Evolutionary conservation across 2,113 vertebrate genomes (phyloP).

Genomic region (Illadopsis cleaveri): DNA sequence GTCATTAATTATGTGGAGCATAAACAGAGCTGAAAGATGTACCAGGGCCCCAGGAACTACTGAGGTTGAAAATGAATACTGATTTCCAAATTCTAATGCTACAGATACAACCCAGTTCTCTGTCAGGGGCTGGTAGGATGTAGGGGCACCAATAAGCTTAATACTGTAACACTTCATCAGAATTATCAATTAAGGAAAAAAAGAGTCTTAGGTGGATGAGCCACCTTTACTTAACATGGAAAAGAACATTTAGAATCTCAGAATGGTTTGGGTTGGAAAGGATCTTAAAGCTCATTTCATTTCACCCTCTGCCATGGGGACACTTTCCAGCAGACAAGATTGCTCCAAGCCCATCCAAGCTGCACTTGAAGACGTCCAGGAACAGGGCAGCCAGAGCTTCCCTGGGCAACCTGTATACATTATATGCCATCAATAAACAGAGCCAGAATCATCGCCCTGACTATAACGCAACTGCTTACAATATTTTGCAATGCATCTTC

Average conservation of each 20-base stretch:
- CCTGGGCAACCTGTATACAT: not conserved
- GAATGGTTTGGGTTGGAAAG: not conserved
- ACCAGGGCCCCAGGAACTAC: not conserved
- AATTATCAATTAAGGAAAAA: not conserved
- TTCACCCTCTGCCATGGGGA: not conserved
- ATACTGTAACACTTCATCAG: not conserved
- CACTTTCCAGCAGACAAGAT: not conserved
- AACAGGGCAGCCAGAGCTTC: not conserved
- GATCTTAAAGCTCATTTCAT: not conserved
- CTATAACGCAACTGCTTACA: accelerated
- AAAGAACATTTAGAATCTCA: not conserved
- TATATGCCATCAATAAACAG: too few relatives aligned
- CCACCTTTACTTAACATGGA: not conserved
- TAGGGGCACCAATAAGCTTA: not conserved
- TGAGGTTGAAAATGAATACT: not conserved
- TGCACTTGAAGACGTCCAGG: not conserved
- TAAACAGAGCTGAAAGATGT: not conserved
- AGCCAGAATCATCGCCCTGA: accelerated
- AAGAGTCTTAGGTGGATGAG: not conserved
- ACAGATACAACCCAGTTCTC: not conserved
- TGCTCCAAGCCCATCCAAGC: not conserved
- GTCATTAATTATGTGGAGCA: not conserved
- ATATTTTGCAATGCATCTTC: not conserved
- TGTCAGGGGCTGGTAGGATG: not conserved
- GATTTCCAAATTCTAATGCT: not conserved